Evolutionary conservation across 1,140 invertebrate genomes (phyloP).

Genomic region (Andricus grossulariae): DNA sequence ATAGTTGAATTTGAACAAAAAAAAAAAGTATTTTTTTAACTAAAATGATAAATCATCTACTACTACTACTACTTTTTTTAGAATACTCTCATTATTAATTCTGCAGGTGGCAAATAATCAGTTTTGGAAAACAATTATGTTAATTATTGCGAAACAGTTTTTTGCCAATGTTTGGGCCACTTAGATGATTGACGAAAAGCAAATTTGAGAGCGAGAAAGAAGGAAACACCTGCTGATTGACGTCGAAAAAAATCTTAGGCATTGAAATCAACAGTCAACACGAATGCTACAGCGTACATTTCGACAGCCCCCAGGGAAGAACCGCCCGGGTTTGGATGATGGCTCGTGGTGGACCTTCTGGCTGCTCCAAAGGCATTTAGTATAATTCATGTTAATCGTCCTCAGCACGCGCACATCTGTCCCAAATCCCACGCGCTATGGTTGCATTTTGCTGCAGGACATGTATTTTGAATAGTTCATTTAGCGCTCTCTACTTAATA

Average conservation of each 20-base stretch:
- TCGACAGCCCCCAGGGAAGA: slow-evolving; percentile 18
- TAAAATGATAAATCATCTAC: too few species aligned
- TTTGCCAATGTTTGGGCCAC: not conserved
- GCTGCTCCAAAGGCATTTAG: slow-evolving; percentile 59
- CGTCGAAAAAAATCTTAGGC: slow-evolving; percentile 8
- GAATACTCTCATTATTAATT: too few species aligned
- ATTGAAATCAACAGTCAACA: slow-evolving; percentile 23
- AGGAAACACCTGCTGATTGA: slow-evolving; percentile 29
- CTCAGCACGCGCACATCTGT: slow-evolving; percentile 68
- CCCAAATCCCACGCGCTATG: slow-evolving; percentile 68
- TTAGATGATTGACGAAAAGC: not conserved
- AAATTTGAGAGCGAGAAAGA: not conserved
- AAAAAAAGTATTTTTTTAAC: too few species aligned
- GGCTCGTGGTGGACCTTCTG: slow-evolving; percentile 37
- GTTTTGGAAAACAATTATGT: not conserved
- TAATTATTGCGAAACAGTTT: not conserved
- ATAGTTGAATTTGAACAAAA: too few species aligned
- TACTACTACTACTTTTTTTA: too few species aligned
- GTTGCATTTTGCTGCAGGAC: slow-evolving; percentile 64
- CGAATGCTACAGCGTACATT: slow-evolving; percentile 5
- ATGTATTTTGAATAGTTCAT: slow-evolving; percentile 58
- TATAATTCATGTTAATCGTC: slow-evolving; percentile 70
- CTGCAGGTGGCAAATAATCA: too few species aligned
- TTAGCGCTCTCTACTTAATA: slow-evolving; percentile 59
- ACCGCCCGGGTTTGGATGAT: slow-evolving; percentile 30